Evolutionary conservation across 2,797 vertebrate species (phyloP).

Genomic region (Chaetophractus vellerosus): DNA sequence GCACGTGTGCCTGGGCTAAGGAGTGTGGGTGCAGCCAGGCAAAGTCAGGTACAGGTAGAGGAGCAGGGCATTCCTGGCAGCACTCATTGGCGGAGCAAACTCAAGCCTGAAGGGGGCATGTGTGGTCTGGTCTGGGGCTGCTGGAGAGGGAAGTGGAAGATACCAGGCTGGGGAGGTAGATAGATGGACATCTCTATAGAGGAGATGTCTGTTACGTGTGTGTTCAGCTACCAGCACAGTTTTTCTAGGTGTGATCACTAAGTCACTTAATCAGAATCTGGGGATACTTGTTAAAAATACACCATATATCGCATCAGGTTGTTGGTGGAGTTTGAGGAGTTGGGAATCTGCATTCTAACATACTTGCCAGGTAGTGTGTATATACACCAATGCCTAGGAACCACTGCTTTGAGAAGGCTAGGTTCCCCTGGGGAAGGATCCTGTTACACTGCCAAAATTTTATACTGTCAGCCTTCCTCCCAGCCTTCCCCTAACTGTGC

Average conservation of each 20-base stretch:
- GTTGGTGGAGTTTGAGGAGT: background rate
- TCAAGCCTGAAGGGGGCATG: background rate
- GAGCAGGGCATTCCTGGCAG: background rate
- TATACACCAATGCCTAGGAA: background rate
- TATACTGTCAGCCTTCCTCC: too few species aligned
- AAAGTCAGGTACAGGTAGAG: too few species aligned
- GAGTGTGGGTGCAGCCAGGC: background rate
- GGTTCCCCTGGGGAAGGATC: too few species aligned
- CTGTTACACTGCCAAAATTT: too few species aligned
- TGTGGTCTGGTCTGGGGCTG: background rate
- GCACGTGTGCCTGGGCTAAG: background rate
- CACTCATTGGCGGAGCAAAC: background rate
- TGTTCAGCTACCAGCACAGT: background rate
- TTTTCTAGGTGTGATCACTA: background rate
- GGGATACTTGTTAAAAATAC: background rate
- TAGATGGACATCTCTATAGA: background rate
- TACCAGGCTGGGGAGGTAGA: background rate
- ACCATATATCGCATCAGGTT: background rate
- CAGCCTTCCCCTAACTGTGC: too few species aligned
- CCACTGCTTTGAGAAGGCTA: too few species aligned
- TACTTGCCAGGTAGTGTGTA: background rate
- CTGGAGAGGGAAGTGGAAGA: background rate
- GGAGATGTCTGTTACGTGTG: background rate
- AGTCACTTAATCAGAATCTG: background rate
- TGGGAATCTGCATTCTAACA: background rate